Conservation (phyloP, 1,140 invertebrate genomes). For the Atta texana region DNA sequence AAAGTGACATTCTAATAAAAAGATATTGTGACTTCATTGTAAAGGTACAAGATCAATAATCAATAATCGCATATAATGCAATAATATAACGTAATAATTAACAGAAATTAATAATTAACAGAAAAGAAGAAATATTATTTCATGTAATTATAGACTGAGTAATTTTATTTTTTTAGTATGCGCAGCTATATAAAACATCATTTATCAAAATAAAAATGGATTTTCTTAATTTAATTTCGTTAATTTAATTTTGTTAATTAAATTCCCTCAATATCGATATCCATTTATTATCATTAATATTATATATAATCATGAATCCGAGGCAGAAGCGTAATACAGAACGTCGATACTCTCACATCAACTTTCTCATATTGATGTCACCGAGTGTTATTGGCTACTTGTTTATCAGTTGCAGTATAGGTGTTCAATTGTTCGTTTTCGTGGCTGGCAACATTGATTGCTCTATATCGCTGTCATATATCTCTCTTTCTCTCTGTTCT, state of each 20-base stretch:
- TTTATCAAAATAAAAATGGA: background rate
- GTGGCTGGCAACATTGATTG: slow-evolving; percentile 23
- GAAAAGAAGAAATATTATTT: background rate
- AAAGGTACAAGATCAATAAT: too few relatives aligned
- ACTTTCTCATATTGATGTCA: background rate
- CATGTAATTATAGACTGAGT: background rate
- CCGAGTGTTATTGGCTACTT: slow-evolving; percentile 21
- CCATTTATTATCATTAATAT: background rate
- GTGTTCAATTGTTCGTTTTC: slow-evolving; percentile 37
- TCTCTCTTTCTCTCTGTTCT: slow-evolving; percentile 5
- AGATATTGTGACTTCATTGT: too few relatives aligned
- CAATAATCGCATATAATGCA: too few relatives aligned
- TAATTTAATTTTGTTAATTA: slow-evolving; percentile 20
- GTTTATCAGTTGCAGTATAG: slow-evolving; percentile 25
- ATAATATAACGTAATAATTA: too few relatives aligned
- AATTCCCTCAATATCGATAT: slow-evolving; percentile 9
- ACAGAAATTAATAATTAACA: background rate
- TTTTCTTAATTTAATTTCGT: background rate
- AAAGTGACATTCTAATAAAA: too few relatives aligned
- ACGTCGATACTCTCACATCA: background rate
- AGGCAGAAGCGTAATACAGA: background rate
- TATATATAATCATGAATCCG: background rate
- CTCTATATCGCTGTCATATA: background rate
- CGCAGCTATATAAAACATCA: background rate
- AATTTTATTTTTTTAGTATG: background rate